phyloP scores from a whole-genome alignment of 35 echinoderm and acorn worm genomes.

The Diadema setosum region DNA sequence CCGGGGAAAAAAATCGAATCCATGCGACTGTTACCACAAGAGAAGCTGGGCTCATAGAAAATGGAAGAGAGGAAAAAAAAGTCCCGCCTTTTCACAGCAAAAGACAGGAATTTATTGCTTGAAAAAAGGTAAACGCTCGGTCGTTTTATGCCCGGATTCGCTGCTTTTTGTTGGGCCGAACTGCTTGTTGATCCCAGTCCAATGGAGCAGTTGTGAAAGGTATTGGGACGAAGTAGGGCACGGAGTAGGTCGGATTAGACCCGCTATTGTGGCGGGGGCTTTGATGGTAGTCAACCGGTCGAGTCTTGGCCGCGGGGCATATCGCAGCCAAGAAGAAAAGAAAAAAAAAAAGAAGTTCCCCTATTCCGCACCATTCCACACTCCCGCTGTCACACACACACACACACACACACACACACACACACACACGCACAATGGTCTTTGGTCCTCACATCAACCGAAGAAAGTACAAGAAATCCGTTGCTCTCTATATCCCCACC shows the following conservation, averaged over 20 bases:
- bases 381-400: background rate
- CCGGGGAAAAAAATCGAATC: background rate
- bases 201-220: constrained; percentile 18
- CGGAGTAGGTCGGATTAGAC: background rate
- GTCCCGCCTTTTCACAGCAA: no score
- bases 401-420: background rate
- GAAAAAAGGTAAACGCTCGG: constrained; percentile 25
- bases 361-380: background rate
- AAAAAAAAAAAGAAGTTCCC: background rate
- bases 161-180: constrained; percentile 7
- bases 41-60: background rate
- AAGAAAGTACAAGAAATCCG: background rate
- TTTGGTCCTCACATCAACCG: background rate
- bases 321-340: background rate
- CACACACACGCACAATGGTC: background rate
- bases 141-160: constrained; percentile 31
- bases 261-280: background rate
- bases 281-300: background rate
- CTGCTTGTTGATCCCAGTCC: constrained; percentile 4
- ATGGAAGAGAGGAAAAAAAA: background rate
- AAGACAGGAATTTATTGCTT: constrained; percentile 23
- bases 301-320: background rate
- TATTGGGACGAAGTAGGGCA: constrained; percentile 24
- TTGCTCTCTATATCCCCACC: background rate
- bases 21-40: constrained; percentile 6